Percentiles rank a stretch among this genome's conserved stretches.
phyloP scores from a whole-genome alignment of 1,140 invertebrate genomes.

The Drosophila teissieri region DNA sequence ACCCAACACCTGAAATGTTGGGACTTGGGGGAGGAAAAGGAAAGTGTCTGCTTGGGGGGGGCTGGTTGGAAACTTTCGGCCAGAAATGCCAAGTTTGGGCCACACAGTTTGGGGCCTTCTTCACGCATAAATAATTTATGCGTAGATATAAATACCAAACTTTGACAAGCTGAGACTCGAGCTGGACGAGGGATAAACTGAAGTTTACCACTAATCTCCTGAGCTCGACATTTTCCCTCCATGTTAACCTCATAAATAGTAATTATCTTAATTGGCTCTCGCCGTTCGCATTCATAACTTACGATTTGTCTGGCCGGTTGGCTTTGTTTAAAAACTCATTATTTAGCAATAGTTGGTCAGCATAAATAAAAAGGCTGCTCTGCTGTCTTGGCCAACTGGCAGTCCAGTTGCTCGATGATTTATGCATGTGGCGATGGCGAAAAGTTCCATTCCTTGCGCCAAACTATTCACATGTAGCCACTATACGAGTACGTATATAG shows the following conservation, averaged over 20 bases:
- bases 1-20: conserved; percentile 42
- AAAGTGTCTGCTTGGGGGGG: conserved; percentile 5
- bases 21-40: not conserved
- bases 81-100: conserved; percentile 57
- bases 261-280: conserved; percentile 77
- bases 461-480: not conserved
- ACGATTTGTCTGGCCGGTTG: conserved; percentile 14
- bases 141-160: conserved; percentile 74
- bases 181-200: conserved; percentile 32
- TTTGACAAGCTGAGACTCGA: conserved; percentile 42
- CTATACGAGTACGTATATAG: not conserved
- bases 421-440: conserved; percentile 49
- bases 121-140: conserved; percentile 76
- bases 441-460: conserved; percentile 41
- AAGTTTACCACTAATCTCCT: conserved; percentile 70
- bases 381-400: conserved; percentile 3
- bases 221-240: conserved; percentile 42
- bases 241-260: conserved; percentile 74
- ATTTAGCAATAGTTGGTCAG: conserved; percentile 56
- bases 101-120: conserved; percentile 35
- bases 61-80: conserved; percentile 12
- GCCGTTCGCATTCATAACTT: conserved; percentile 58
- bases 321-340: conserved; percentile 71
- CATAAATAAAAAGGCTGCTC: conserved; percentile 53
- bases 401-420: conserved; percentile 50